A percentile compares a stretch with the other conserved stretches of the same genome.
Evolutionary conservation across 2,113 vertebrate genomes (phyloP).

Genomic region (Podarcis raffonei): DNA sequence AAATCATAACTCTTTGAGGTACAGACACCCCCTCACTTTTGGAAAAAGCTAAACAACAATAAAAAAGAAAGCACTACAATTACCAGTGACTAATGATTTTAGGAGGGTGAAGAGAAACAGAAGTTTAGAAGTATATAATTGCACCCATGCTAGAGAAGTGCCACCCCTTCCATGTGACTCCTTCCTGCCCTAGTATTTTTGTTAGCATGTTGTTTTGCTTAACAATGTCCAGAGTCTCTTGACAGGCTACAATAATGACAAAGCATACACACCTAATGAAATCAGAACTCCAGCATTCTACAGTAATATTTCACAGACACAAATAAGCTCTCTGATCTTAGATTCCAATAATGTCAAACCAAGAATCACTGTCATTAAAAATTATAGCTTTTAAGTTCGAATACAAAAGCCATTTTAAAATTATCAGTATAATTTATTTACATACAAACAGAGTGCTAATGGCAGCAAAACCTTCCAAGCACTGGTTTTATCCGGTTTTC

Average conservation of each 20-base stretch:
- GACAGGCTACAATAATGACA: not conserved
- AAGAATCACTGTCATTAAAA: not conserved
- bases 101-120: not conserved
- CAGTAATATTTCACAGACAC: not conserved
- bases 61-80: not conserved
- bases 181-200: not conserved
- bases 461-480: not conserved
- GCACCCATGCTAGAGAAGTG: not conserved
- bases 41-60: not conserved
- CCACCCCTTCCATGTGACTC: not conserved
- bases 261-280: not conserved
- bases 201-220: not conserved
- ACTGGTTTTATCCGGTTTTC: not conserved
- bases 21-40: not conserved
- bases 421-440: not conserved
- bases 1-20: not conserved
- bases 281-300: not conserved
- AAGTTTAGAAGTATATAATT: not conserved
- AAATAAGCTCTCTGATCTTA: not conserved
- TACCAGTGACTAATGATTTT: not conserved
- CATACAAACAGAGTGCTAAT: not conserved
- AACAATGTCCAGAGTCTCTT: not conserved
- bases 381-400: not conserved
- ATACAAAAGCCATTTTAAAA: not conserved
- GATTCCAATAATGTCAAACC: not conserved